phyloP scores from a whole-genome alignment of 2,888 invertebrate species.

The Hedya salicella region DNA sequence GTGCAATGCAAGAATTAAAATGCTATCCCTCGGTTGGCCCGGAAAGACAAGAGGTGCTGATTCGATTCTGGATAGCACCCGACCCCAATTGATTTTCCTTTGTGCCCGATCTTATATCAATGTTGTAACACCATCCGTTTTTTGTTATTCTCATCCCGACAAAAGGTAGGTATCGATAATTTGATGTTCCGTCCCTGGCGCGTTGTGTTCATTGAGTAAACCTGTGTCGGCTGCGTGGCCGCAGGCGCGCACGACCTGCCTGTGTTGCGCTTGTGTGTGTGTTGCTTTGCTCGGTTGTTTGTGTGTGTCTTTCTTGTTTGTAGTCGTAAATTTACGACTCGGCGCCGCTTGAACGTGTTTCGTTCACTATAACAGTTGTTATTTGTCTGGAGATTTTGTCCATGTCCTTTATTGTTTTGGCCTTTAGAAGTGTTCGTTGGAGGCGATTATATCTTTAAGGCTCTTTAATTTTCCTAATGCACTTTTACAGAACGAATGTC shows the following conservation, averaged over 20 bases:
- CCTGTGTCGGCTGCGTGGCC: slow-evolving; percentile 63
- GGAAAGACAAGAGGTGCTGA: too few species aligned
- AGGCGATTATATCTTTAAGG: not conserved
- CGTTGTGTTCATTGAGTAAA: slow-evolving; percentile 77
- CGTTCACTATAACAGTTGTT: slow-evolving; percentile 70
- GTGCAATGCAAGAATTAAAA: too few species aligned
- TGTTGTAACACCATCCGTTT: not conserved
- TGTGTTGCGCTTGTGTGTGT: slow-evolving; percentile 45
- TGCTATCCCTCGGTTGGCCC: too few species aligned
- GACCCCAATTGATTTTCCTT: not conserved
- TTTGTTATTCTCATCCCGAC: not conserved
- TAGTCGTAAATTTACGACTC: slow-evolving; percentile 66
- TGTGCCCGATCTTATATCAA: not conserved
- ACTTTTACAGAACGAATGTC: not conserved
- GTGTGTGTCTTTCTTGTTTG: slow-evolving; percentile 58
- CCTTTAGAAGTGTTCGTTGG: slow-evolving; percentile 11
- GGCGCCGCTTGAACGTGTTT: slow-evolving; percentile 67
- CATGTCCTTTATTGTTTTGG: slow-evolving; percentile 36
- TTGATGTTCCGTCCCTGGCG: slow-evolving; percentile 54
- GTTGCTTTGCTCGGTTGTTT: slow-evolving; percentile 25
- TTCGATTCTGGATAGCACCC: too few species aligned
- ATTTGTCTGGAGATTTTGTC: slow-evolving; percentile 48
- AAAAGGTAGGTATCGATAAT: slow-evolving; percentile 29
- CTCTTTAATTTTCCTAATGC: not conserved
- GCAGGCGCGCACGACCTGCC: slow-evolving; percentile 59